Evolutionary conservation across 2,797 vertebrate species (phyloP), one percentile per base, ranked within the genome.

Genomic region (Distichodus sexfasciatus): DNA sequence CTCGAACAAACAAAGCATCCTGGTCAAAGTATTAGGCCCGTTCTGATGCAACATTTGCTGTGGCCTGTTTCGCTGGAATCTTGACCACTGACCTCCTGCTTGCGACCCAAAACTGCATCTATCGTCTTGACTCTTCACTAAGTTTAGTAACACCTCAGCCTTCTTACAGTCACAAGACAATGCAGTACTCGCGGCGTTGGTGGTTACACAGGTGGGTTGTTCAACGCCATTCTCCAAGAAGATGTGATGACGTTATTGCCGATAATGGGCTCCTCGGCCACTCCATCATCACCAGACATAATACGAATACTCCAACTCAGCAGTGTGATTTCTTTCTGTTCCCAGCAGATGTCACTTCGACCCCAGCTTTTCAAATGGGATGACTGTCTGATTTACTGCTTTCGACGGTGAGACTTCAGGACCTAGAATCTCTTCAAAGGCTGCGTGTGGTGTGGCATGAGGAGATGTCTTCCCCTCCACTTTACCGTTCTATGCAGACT

Each of bases 371-470:
- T 31, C 14, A 44, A 81, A 72, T 0, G 44, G 75, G 4, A 77
- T 76, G 14, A 23, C 10, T n/a, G 66, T 81, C 11, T 80, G 77
- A 1, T 79, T 79, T 3, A 67, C 69, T 55, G 79, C 75, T n/a
- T n/a, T 6, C 29, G 15, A 28, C 43, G 1, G 31, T 14, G 10
- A 19, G 14, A 67, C 19, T 10, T 7, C 66, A 40, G 69, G 44
- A 19, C 40, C 59, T 7, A 78, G 21, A 2, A 80, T 55, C 24
- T 78, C 63, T 10, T 7, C 6, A 4, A 59, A 12, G 12, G 14
- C n/a, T n/a, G n/a, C 6, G 2, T 6, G 7, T 6, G 17, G 6
- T 3, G 1, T 10, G 12, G 8, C 11, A 2, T 65, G 53, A 10
- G 53, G 4, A 76, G 21, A 4, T 68, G 4, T n/a, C 48, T 50